Evolutionary conservation across 2,797 vertebrate genomes (phyloP).

Genomic region (Pteronotus mesoamericanus): DNA sequence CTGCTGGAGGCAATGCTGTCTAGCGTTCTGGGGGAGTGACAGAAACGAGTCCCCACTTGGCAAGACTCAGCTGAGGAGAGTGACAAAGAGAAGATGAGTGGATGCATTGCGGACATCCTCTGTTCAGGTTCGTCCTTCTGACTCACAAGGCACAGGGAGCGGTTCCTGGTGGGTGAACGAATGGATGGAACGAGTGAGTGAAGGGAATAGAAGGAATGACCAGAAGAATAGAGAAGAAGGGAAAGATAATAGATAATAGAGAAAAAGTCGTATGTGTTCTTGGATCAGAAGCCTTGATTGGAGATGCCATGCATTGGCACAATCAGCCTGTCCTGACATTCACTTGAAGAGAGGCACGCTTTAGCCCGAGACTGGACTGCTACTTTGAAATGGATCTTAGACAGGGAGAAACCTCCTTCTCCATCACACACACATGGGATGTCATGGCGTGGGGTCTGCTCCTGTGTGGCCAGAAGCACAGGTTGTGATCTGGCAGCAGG

Average conservation of each 20-base stretch:
- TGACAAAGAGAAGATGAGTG: not conserved
- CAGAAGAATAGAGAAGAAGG: not conserved
- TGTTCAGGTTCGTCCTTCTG: fast-evolving
- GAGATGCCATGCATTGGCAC: not conserved
- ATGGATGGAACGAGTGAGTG: not conserved
- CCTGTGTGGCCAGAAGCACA: no score
- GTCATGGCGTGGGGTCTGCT: fast-evolving
- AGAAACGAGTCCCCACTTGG: fast-evolving
- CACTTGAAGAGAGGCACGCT: not conserved
- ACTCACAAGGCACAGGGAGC: fast-evolving
- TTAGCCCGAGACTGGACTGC: fast-evolving
- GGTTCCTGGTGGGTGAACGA: fast-evolving
- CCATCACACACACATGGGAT: not conserved
- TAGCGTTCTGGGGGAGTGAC: not conserved
- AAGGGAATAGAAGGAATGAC: not conserved
- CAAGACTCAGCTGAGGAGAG: not conserved
- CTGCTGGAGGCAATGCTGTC: not conserved
- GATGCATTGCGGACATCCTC: fast-evolving
- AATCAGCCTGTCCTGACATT: fast-evolving
- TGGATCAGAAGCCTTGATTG: not conserved
- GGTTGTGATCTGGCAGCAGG: fast-evolving
- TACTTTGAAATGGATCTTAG: not conserved
- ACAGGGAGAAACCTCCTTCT: not conserved
- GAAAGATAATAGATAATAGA: not conserved
- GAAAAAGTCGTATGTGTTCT: fast-evolving